phyloP scores from a whole-genome alignment of 2,113 vertebrate species.

The Crotalus viridis region DNA sequence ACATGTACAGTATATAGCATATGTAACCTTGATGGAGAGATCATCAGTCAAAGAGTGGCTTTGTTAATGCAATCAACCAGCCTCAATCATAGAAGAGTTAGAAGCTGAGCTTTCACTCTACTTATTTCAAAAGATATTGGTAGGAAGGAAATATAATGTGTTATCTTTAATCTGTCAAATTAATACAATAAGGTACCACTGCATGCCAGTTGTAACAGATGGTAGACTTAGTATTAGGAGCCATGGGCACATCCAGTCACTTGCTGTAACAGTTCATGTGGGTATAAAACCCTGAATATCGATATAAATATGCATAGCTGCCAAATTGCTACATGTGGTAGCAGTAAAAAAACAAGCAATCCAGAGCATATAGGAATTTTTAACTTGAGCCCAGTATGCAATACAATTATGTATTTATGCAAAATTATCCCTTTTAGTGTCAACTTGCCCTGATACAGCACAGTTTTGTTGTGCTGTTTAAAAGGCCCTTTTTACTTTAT shows the following conservation, averaged over 20 bases:
- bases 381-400: not conserved
- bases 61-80: not conserved
- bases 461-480: not conserved
- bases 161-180: not conserved
- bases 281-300: not conserved
- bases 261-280: not conserved
- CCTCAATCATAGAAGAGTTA: not conserved
- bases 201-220: not conserved
- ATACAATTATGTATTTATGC: not conserved
- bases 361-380: not conserved
- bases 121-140: not conserved
- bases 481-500: not conserved
- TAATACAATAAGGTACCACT: not conserved
- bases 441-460: fast-evolving
- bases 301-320: not conserved
- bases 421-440: constrained; percentile 1
- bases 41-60: not conserved
- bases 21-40: not conserved
- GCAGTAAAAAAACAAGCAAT: not conserved
- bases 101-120: not conserved
- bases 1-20: not conserved
- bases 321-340: not conserved
- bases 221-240: not conserved
- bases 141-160: not conserved
- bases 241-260: not conserved